These are phyloP conservation scores for Triplophysa siluroides DNA, from an alignment of 2,113 vertebrate genomes.

Conservation along the genomic window DNA sequence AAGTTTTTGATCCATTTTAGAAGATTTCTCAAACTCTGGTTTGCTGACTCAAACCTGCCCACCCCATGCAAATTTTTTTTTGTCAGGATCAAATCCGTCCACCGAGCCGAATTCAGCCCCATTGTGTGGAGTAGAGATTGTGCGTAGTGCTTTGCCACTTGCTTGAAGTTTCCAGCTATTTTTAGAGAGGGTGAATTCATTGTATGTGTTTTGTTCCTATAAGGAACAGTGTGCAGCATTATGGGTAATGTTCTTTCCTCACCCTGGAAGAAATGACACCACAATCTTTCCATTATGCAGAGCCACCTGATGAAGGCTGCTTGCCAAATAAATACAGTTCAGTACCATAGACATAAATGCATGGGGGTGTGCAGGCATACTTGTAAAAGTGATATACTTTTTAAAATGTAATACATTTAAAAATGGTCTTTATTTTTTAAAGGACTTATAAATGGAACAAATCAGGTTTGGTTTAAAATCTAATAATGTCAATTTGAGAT, in stretches of 20 bases:
- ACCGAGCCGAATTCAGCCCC: constrained; percentile 15
- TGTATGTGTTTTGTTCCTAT: constrained; percentile 25
- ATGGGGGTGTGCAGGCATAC: too few species aligned
- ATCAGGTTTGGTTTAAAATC: too few species aligned
- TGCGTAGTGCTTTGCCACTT: not conserved
- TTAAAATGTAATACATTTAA: too few species aligned
- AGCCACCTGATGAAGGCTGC: constrained; percentile 14
- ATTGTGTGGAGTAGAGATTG: constrained; percentile 11
- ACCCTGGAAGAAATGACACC: constrained; percentile 18
- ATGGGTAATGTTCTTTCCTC: constrained; percentile 35
- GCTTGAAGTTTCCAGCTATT: constrained; percentile 36
- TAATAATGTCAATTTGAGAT: too few species aligned
- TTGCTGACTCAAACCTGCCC: not conserved
- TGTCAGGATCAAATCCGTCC: constrained; percentile 11
- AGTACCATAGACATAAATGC: not conserved
- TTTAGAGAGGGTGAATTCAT: constrained; percentile 12
- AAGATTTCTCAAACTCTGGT: constrained; percentile 16
- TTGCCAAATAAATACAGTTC: constrained; percentile 4
- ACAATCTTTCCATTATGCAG: constrained; percentile 4
- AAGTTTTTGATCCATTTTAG: constrained; percentile 4
- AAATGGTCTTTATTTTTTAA: too few species aligned
- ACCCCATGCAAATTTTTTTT: not conserved
- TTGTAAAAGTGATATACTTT: too few species aligned
- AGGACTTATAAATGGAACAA: too few species aligned
- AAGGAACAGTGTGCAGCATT: constrained; percentile 1